Percentiles rank a stretch among this genome's conserved stretches.
These are phyloP conservation scores for Spea hammondii DNA, from an alignment of 2,797 vertebrate species.

Conservation along the genomic window DNA sequence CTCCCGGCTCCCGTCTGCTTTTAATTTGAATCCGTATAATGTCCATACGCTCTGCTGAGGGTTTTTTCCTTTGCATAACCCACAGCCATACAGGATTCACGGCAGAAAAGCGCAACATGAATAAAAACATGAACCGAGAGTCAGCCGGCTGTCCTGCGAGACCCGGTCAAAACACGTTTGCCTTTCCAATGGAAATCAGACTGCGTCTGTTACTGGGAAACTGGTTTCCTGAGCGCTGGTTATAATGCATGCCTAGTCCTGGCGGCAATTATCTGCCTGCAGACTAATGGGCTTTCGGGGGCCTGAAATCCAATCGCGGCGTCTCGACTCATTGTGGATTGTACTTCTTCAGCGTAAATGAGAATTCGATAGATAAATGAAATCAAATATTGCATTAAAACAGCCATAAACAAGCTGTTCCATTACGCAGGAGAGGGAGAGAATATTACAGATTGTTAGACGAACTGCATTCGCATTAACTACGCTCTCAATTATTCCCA, in stretches of 20 bases:
- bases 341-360: background rate
- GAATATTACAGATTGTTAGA: background rate
- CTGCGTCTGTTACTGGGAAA: constrained; percentile 2
- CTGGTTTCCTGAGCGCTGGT: constrained; percentile 6
- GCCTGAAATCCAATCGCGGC: background rate
- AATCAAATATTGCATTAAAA: background rate
- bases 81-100: background rate
- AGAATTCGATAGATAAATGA: constrained; percentile 3
- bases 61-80: background rate
- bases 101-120: background rate
- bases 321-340: background rate
- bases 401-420: background rate
- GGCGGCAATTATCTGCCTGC: background rate
- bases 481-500: background rate
- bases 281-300: background rate
- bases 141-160: background rate
- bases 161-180: background rate
- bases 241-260: background rate
- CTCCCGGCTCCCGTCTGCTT: background rate
- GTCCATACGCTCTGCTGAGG: background rate
- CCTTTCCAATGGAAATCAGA: constrained; percentile 11
- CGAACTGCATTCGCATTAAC: background rate
- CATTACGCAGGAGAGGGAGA: background rate
- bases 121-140: constrained; percentile 10
- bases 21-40: background rate